These are phyloP conservation scores for Brachynemurus nebulosus DNA, from an alignment of 2,888 invertebrate species.

Conservation along the genomic window DNA sequence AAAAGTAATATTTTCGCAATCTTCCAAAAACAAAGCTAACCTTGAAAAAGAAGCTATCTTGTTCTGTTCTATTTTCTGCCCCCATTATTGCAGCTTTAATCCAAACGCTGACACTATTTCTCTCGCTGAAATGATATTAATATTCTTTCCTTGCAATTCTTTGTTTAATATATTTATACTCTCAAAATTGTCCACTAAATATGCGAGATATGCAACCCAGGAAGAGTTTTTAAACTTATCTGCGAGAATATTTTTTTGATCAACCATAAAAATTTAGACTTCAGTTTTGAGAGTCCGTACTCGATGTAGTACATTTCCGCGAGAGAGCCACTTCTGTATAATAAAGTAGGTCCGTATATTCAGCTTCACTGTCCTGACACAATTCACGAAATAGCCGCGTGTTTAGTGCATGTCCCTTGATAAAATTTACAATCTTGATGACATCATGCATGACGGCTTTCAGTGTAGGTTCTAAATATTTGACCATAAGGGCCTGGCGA, in stretches of 20 bases:
- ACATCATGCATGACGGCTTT: constrained; percentile 19
- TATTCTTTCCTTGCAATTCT: constrained; percentile 18
- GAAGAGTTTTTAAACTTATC: constrained; percentile 18
- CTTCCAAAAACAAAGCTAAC: constrained; percentile 18
- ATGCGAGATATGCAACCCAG: constrained; percentile 18
- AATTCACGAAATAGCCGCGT: constrained; percentile 20
- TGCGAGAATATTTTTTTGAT: constrained; percentile 17
- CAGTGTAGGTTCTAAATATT: constrained; percentile 19
- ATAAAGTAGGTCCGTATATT: constrained; percentile 16
- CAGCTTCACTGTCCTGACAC: constrained; percentile 19
- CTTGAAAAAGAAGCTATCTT: constrained; percentile 18
- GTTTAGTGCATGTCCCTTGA: constrained; percentile 18
- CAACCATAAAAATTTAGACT: constrained; percentile 18
- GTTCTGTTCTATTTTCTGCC: constrained; percentile 18
- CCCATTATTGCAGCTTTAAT: constrained; percentile 18
- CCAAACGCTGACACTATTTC: constrained; percentile 17
- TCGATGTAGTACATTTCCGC: constrained; percentile 17
- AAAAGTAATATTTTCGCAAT: constrained; percentile 18
- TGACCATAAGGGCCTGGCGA: constrained; percentile 18
- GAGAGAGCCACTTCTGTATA: constrained; percentile 18
- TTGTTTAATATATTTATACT: constrained; percentile 19
- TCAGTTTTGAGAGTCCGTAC: constrained; percentile 15
- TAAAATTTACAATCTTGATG: constrained; percentile 16
- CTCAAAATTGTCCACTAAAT: constrained; percentile 19
- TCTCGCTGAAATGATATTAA: constrained; percentile 17